Base-by-base conservation (phyloP, 2,888 invertebrate genomes). In the Synergus japonicus region DNA sequence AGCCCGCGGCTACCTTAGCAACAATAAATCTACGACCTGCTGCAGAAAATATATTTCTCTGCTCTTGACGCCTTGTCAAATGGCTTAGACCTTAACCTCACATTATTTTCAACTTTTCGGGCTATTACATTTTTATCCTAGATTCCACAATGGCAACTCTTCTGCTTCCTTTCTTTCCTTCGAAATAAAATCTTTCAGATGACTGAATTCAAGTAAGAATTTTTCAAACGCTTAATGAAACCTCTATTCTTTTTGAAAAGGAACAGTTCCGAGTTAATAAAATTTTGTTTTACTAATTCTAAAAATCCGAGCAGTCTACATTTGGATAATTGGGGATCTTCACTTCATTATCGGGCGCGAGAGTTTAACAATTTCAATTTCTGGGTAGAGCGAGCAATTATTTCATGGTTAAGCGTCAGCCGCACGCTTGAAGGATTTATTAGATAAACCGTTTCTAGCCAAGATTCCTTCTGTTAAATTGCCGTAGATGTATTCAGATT, bases 391-490 rank as follows among this genome's bases (percentile, higher is more conserved):
- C n/a, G 41, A 49, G 37, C 37, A 73, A 73, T 73, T 73, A 73
- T 73, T 58, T 41, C 54, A 41, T 41, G 54, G 54, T 73, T 73
- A 73, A n/a, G 54, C 73, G 73, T 54, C 73, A 49, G 54, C 54
- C 54, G 12, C 41, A 73, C 54, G 73, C 73, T 73, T 73, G 73
- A 54, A 73, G 37, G 73, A 73, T 73, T 73, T 73, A 73, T 73
- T 73, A 73, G 49, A 41, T 41, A 37, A 73, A 73, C 41, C 18
- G n/a, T 73, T 73, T 58, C 54, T 54, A 41, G 73, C 37, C 73
- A 54, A 54, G 73, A 73, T 58, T 73, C 73, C 54, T 54, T 41
- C 37, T 54, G 54, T 58, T 41, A 49, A 73, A 73, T 54, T 54
- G 49, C 54, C 12, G 37, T 18, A 54, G 10, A 73, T 54, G 37